Base-by-base conservation (phyloP, 1,140 invertebrate genomes). In the Drosophila chauvacae region DNA sequence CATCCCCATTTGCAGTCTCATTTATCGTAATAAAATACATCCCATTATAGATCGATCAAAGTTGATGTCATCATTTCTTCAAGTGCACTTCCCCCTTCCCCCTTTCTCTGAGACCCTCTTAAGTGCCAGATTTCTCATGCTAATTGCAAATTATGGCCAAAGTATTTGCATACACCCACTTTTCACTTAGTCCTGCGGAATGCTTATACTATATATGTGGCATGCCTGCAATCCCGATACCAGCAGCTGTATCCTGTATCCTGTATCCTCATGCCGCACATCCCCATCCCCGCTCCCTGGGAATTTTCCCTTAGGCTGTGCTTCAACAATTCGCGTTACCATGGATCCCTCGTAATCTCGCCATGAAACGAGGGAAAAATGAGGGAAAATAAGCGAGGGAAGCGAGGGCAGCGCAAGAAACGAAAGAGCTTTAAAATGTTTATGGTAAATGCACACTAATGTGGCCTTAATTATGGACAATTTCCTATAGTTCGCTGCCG, bases 71-170 rank as follows among this genome's bases (percentile, higher is more conserved):
- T 11, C 3, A 37, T 45, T 56, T 14, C 11, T 26, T 10, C 0
- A 51, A 18, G 20, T 56, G 23, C 6, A 13, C 1, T 5, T 5
- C n/a, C 13, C 18, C 10, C n/a, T n/a, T n/a, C n/a, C n/a, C 16
- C 16, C 23, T 16, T 16, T 9, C n/a, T 11, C 30, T n/a, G 13
- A 13, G 7, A 10, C 16, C 28, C 55, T 33, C 57, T 62, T 64
- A 64, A 74, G 57, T 71, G 64, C 59, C 64, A 77, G 70, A 66
- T 70, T 84, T 84, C 58, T 64, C 57, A 69, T 83, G 80, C 75
- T 83, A 84, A 84, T 83, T 84, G 57, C 64, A 42, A 70, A 69
- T 64, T 66, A 56, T 59, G 50, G 35, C 35, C 16, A 41, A 74
- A 74, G 70, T 48, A 50, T 41, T 44, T 41, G 23, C 77, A 69